phyloP scores from a whole-genome alignment of 2,113 vertebrate species.

The Lophura nycthemera region DNA sequence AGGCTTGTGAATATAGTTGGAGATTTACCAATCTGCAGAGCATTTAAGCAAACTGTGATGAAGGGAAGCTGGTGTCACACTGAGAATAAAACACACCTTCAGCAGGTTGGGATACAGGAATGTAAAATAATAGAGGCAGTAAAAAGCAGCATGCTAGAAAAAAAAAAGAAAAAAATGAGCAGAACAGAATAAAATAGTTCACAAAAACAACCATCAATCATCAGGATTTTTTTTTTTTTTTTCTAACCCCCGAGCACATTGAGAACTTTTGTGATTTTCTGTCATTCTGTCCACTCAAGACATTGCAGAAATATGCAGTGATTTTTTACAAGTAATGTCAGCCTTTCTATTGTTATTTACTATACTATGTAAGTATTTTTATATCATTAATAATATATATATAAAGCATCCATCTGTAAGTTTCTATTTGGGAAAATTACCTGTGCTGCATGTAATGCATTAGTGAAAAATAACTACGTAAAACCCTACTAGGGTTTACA shows the following conservation, averaged over 20 bases:
- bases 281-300: not conserved
- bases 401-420: not conserved
- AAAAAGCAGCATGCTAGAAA: not conserved
- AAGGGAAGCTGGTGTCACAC: not conserved
- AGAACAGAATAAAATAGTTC: not conserved
- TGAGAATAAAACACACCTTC: not conserved
- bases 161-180: fast-evolving
- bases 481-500: not conserved
- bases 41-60: not conserved
- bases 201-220: not conserved
- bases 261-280: not conserved
- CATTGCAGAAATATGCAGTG: not conserved
- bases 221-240: not conserved
- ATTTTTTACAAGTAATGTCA: not conserved
- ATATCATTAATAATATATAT: not conserved
- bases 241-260: not conserved
- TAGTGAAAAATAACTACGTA: not conserved
- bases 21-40: not conserved
- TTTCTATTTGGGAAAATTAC: not conserved
- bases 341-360: not conserved
- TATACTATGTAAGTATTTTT: not conserved
- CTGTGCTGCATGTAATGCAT: not conserved
- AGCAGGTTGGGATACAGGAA: not conserved
- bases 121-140: not conserved
- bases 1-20: not conserved